Conservation (phyloP, 2,888 invertebrate genomes). For the Elaeidobius kamerunicus region DNA sequence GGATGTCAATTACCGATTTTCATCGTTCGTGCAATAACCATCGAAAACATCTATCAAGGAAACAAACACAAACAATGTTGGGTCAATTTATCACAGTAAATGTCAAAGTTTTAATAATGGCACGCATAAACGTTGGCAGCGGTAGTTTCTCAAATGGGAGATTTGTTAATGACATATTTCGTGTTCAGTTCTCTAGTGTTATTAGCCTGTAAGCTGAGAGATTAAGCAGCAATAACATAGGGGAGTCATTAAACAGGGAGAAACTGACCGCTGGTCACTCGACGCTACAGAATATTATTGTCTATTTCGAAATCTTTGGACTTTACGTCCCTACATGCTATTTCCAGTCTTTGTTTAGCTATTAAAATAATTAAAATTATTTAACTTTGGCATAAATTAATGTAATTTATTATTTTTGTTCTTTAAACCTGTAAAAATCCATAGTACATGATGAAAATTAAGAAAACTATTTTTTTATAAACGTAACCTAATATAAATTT, state of each 20-base stretch:
- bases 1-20: too few relatives aligned
- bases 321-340: conserved; percentile 4
- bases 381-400: too few relatives aligned
- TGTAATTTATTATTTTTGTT: too few relatives aligned
- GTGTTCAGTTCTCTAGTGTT: conserved; percentile 41
- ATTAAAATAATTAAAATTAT: too few relatives aligned
- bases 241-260: conserved; percentile 45
- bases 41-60: background rate
- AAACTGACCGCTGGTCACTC: conserved; percentile 47
- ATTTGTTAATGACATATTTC: conserved; percentile 46
- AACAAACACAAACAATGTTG: conserved; percentile 14
- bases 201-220: conserved; percentile 48
- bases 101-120: conserved; percentile 39
- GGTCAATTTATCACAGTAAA: conserved; percentile 40
- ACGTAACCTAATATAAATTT: too few relatives aligned
- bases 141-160: conserved; percentile 36
- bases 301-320: background rate
- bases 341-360: too few relatives aligned
- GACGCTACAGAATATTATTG: conserved; percentile 38
- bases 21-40: too few relatives aligned
- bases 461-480: too few relatives aligned
- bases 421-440: too few relatives aligned
- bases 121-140: conserved; percentile 35
- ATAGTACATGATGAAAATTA: too few relatives aligned
- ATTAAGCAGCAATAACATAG: conserved; percentile 50